Conservation (phyloP, 2,888 invertebrate species). For the Boloria selene region DNA sequence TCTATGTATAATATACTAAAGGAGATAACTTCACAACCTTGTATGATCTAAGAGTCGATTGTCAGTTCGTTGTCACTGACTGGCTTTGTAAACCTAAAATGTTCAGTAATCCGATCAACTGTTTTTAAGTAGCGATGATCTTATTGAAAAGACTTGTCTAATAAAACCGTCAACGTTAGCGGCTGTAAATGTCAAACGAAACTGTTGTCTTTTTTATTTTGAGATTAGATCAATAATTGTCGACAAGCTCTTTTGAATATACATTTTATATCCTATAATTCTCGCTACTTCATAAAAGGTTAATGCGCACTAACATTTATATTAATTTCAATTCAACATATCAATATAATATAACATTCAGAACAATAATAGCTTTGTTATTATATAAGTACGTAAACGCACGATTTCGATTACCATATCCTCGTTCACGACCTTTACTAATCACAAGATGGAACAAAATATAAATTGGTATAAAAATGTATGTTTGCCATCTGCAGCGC, state of each 20-base stretch:
- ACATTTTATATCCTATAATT: neutral
- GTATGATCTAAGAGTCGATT: neutral
- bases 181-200: neutral
- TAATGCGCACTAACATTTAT: neutral
- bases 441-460: constrained; percentile 26
- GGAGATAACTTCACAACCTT: constrained; percentile 50
- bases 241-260: no score
- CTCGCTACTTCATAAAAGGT: constrained; percentile 9
- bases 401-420: constrained; percentile 36
- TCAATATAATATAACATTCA: constrained; percentile 19
- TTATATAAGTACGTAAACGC: constrained; percentile 29
- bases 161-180: constrained; percentile 17
- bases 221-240: neutral
- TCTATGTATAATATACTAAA: constrained; percentile 63
- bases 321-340: constrained; percentile 10
- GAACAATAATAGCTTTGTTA: constrained; percentile 23
- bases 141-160: constrained; percentile 6
- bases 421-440: constrained; percentile 40
- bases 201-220: neutral
- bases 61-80: neutral
- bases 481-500: no score
- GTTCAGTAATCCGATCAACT: constrained; percentile 36
- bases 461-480: neutral
- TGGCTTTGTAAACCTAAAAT: constrained; percentile 13
- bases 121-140: constrained; percentile 21